These are phyloP conservation scores for Pseudococcus viburni DNA, from an alignment of 2,888 invertebrate genomes.

Conservation along the genomic window DNA sequence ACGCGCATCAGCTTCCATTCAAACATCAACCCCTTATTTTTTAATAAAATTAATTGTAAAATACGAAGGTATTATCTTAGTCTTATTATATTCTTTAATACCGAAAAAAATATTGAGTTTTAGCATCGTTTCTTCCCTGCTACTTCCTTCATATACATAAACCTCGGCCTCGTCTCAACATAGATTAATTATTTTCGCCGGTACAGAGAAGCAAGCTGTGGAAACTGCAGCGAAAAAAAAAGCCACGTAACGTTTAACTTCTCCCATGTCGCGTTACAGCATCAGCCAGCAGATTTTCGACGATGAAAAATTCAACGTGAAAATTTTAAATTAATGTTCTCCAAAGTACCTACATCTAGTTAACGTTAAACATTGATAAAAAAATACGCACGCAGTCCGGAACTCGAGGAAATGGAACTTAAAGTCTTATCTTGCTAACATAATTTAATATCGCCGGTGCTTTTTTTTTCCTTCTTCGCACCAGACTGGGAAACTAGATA, in stretches of 20 bases:
- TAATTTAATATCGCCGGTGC: slow-evolving; percentile 47
- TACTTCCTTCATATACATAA: neutral
- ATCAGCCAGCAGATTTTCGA: neutral
- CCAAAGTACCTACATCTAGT: slow-evolving; percentile 30
- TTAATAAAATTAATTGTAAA: slow-evolving; percentile 59
- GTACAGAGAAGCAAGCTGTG: neutral
- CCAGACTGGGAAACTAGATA: slow-evolving; percentile 17
- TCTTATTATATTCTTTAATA: slow-evolving; percentile 54
- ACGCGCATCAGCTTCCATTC: slow-evolving; percentile 30
- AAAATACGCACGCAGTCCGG: slow-evolving; percentile 32
- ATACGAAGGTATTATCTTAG: slow-evolving; percentile 57
- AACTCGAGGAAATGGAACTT: slow-evolving; percentile 52
- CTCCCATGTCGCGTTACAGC: slow-evolving; percentile 9
- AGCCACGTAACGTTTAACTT: slow-evolving; percentile 14
- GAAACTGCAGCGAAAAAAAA: neutral
- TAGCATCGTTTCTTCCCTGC: slow-evolving; percentile 17
- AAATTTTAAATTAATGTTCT: slow-evolving; percentile 56
- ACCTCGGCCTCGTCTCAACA: slow-evolving; percentile 1
- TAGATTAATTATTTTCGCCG: slow-evolving; percentile 25
- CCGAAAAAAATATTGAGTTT: slow-evolving; percentile 42
- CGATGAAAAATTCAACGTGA: slow-evolving; percentile 51
- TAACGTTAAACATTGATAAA: slow-evolving; percentile 45
- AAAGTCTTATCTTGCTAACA: slow-evolving; percentile 53
- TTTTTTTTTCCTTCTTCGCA: slow-evolving; percentile 20
- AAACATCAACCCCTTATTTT: slow-evolving; percentile 56